These are phyloP conservation scores for Takifugu ocellatus DNA, from an alignment of 2,797 vertebrate species.

Conservation along the genomic window DNA sequence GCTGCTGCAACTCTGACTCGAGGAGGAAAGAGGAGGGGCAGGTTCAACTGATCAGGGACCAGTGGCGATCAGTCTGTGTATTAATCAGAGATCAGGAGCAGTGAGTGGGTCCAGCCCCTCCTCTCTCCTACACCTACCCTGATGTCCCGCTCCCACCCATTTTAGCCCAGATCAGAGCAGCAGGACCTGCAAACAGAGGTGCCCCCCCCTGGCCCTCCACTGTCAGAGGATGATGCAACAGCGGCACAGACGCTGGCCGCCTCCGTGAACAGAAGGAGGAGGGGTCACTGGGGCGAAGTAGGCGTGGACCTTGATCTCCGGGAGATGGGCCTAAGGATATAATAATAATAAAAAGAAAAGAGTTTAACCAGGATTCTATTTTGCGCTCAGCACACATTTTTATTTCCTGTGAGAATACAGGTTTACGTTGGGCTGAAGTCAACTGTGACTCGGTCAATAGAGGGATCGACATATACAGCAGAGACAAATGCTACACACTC, in stretches of 20 bases:
- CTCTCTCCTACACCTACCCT: constrained; percentile 50
- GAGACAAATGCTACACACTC: too few species aligned
- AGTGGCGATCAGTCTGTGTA: constrained; percentile 48
- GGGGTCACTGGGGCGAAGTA: constrained; percentile 92
- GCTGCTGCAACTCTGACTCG: constrained; percentile 35
- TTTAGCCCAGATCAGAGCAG: constrained; percentile 66
- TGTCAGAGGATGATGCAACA: constrained; percentile 91
- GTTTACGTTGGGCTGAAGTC: too few species aligned
- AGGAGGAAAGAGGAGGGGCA: constrained; percentile 57
- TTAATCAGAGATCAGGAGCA: constrained; percentile 68
- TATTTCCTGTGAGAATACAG: background rate
- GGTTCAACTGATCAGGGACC: constrained; percentile 62
- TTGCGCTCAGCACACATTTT: background rate
- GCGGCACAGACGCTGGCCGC: constrained; percentile 86
- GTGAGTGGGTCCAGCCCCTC: constrained; percentile 71
- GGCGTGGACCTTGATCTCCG: constrained; percentile 90
- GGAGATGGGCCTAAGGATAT: constrained; percentile 82
- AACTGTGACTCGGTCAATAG: too few species aligned
- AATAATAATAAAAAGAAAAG: background rate
- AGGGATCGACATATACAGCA: too few species aligned
- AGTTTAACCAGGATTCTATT: background rate
- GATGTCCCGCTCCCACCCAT: constrained; percentile 16
- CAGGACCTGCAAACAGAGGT: constrained; percentile 77
- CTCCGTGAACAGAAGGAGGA: constrained; percentile 84
- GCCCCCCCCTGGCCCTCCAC: constrained; percentile 69